phyloP scores from a whole-genome alignment of 1,140 invertebrate genomes.

The Apis laboriosa region DNA sequence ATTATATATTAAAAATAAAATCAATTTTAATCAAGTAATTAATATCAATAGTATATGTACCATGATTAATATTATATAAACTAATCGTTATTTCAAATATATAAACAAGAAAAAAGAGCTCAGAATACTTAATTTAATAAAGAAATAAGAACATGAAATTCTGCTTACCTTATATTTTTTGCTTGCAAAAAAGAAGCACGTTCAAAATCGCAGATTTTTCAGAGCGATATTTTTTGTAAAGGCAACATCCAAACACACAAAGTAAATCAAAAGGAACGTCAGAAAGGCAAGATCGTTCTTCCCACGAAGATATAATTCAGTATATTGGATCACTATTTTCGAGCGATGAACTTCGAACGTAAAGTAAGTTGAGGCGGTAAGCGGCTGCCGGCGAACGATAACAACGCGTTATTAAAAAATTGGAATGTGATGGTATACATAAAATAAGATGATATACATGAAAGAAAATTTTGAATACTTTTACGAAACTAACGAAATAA shows the following conservation, averaged over 20 bases:
- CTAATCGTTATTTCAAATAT: background rate
- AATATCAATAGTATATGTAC: background rate
- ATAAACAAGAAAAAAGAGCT: background rate
- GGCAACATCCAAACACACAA: slow-evolving; percentile 16
- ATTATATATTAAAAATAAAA: background rate
- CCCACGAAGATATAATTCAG: slow-evolving; percentile 22
- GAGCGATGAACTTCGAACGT: slow-evolving; percentile 6
- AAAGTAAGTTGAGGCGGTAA: slow-evolving; percentile 18
- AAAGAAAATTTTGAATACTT: background rate
- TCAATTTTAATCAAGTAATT: background rate
- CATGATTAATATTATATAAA: background rate
- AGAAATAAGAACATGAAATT: no score
- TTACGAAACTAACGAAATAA: background rate
- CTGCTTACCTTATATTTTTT: slow-evolving; percentile 20
- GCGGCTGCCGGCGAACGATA: slow-evolving; percentile 37
- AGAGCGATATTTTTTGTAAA: no score
- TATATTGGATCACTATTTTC: slow-evolving; percentile 9
- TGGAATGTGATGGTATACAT: background rate
- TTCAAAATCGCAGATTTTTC: background rate
- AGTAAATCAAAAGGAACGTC: slow-evolving; percentile 11
- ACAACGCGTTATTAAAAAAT: slow-evolving; percentile 44
- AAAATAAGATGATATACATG: background rate
- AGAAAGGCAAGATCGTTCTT: slow-evolving; percentile 17
- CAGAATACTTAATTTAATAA: background rate
- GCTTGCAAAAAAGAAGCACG: slow-evolving; percentile 8